Percentiles rank a stretch among this genome's conserved stretches.
Conservation (phyloP, 2,888 invertebrate species). For the Parnassius smintheus region DNA sequence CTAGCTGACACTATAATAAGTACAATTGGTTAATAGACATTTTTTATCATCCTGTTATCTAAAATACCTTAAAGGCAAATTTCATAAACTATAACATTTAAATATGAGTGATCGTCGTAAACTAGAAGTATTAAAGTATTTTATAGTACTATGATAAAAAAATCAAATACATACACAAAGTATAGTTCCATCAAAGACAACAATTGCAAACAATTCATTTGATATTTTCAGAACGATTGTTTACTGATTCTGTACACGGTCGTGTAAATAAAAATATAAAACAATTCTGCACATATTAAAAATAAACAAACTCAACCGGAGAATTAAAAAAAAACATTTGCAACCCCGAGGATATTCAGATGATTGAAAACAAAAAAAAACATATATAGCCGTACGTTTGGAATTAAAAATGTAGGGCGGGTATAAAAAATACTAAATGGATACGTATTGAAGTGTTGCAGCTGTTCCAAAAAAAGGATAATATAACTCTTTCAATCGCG, state of each 20-base stretch:
- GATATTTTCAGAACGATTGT: not conserved
- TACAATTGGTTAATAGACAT: too few species aligned
- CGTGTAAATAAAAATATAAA: conserved; percentile 5
- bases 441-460: conserved; percentile 17
- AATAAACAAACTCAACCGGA: not conserved
- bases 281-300: not conserved
- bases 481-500: conserved; percentile 24
- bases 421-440: conserved; percentile 9
- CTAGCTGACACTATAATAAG: too few species aligned
- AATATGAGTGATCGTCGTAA: too few species aligned
- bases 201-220: too few species aligned
- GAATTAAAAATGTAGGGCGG: conserved; percentile 23
- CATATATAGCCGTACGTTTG: conserved; percentile 3
- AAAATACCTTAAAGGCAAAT: too few species aligned
- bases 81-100: too few species aligned
- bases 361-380: conserved; percentile 17
- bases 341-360: conserved; percentile 16
- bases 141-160: too few species aligned
- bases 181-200: too few species aligned
- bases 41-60: too few species aligned
- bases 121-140: too few species aligned
- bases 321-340: conserved; percentile 2
- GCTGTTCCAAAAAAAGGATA: conserved; percentile 15
- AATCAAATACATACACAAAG: too few species aligned
- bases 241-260: not conserved